Conservation (phyloP, 2,888 invertebrate genomes). For the Cantharis rustica region DNA sequence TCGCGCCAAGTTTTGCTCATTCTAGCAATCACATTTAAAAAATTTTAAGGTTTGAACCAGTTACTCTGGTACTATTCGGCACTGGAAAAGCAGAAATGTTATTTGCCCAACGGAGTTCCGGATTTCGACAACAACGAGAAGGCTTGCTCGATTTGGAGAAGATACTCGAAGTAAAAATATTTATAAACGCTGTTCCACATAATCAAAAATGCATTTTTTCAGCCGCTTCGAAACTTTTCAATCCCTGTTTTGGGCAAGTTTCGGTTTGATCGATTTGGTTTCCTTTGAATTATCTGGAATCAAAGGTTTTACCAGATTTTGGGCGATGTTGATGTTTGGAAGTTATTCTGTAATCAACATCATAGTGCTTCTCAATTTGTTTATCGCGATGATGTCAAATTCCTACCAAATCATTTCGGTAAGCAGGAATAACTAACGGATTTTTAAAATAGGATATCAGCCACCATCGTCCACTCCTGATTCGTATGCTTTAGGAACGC, state of each 20-base stretch:
- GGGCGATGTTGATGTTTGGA: constrained; percentile 95
- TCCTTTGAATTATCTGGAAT: constrained; percentile 88
- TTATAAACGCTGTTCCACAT: background rate
- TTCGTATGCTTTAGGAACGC: constrained; percentile 72
- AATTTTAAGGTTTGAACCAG: constrained; percentile 74
- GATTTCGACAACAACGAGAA: constrained; percentile 79
- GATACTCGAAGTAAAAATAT: constrained; percentile 77
- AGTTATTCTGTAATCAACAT: constrained; percentile 94
- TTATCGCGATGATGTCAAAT: constrained; percentile 98
- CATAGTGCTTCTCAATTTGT: constrained; percentile 88
- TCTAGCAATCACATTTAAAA: background rate
- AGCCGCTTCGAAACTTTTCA: constrained; percentile 95
- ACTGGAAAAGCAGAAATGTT: constrained; percentile 81
- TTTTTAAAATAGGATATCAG: background rate
- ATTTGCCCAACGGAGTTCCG: constrained; percentile 70
- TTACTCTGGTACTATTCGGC: constrained; percentile 93
- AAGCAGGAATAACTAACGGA: constrained; percentile 51
- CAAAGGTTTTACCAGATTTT: constrained; percentile 89
- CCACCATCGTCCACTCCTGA: no score
- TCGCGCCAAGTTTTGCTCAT: no score
- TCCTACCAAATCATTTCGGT: constrained; percentile 92
- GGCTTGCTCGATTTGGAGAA: constrained; percentile 84
- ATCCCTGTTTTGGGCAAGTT: constrained; percentile 95
- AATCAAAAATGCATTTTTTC: constrained; percentile 33
- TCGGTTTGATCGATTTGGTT: constrained; percentile 87